These are phyloP conservation scores for Anarhynchus alexandrinus DNA, from an alignment of 2,113 vertebrate species.

Conservation along the genomic window DNA sequence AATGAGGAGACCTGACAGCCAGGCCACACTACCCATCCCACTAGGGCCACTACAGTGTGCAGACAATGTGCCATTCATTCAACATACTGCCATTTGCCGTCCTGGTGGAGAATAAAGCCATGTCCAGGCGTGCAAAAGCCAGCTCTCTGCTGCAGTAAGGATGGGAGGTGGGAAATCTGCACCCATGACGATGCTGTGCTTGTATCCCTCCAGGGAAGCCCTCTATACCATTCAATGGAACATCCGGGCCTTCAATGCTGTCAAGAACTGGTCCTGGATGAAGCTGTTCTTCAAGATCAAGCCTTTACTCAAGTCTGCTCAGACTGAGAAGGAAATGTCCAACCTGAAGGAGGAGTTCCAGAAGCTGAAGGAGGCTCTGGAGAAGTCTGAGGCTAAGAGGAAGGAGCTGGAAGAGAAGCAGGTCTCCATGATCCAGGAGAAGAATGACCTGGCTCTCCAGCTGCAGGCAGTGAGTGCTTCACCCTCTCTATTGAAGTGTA, in stretches of 20 bases:
- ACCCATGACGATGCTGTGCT: not conserved
- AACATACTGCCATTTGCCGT: not conserved
- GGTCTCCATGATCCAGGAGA: conserved; percentile 89
- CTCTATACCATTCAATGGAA: conserved; percentile 95
- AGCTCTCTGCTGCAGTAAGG: not conserved
- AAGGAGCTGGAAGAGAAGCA: conserved; percentile 93
- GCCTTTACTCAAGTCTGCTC: conserved; percentile 87
- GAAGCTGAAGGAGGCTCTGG: conserved; percentile 86
- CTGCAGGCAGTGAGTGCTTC: conserved; percentile 86
- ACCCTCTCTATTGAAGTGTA: not conserved
- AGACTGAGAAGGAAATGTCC: conserved; percentile 89
- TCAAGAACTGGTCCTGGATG: conserved; percentile 98
- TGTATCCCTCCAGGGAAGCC: conserved; percentile 70
- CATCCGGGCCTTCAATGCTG: conserved; percentile 88
- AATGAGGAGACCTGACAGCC: not conserved
- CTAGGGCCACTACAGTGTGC: not conserved
- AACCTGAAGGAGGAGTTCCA: conserved; percentile 85
- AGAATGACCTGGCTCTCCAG: conserved; percentile 90
- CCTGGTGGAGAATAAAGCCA: not conserved
- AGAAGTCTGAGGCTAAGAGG: conserved; percentile 85
- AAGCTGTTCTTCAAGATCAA: conserved; percentile 98
- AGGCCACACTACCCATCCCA: not conserved
- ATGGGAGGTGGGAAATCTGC: not conserved
- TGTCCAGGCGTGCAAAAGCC: not conserved
- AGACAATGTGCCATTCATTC: not conserved